Base-by-base conservation (phyloP, 2,797 vertebrate genomes). In the Malacoctenus gilli region DNA sequence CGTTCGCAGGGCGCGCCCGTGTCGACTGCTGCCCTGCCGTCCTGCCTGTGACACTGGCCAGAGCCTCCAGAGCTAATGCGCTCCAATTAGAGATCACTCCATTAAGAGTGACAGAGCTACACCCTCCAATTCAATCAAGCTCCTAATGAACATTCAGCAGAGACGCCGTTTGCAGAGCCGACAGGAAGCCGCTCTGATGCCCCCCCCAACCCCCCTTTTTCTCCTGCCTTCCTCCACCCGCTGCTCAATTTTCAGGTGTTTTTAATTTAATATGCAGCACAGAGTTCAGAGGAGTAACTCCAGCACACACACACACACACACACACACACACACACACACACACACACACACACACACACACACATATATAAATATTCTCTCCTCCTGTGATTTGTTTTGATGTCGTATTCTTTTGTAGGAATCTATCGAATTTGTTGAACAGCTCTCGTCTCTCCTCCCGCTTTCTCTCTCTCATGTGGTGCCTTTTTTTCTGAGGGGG, bases 31-130 rank as follows among this genome's bases (percentile, higher is more conserved):
- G 59, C 37, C 59, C 25, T 28, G 6, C n/a, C 25, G 71, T 63
- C 60, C 73, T 80, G 72, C 35, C 58, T 78, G 58, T 80, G 87
- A 87, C 74, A 55, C 42, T 77, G 67, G 53, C 83, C 85, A 86
- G 85, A 84, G 52, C 80, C 76, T 61, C 57, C 38, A 68, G 58
- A 70, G 82, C 70, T 86, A 82, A 84, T 82, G 71, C 18, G 42
- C 66, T 70, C 77, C 82, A 85, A 88, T 89, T 88, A 87, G 84
- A 82, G 76, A 86, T 83, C 79, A 85, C 85, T 89, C 82, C 84
- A 89, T 89, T 89, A 89, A 84, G 68, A 76, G 77, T 85, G 85
- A 88, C 88, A 87, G 86, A 52, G 75, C 83, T 87, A 89, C 87
- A 86, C 85, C 85, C 82, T 68, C 75, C 75, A 82, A 88, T 89